Conservation (phyloP, 2,888 invertebrate genomes). For the Zele albiditarsus region DNA sequence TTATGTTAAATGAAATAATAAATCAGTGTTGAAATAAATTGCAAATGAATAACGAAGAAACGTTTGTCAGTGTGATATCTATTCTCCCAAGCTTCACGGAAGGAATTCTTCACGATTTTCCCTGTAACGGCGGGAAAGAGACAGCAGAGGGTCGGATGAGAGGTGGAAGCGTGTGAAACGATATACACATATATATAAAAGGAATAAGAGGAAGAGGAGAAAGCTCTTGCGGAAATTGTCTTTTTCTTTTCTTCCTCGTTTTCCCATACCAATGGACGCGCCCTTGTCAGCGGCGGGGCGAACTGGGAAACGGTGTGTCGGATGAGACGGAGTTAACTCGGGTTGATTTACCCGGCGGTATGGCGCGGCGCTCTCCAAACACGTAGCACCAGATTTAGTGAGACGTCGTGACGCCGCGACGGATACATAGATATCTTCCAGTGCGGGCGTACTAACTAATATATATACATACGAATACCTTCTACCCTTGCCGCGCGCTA, state of each 20-base stretch:
- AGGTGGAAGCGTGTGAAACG: neutral
- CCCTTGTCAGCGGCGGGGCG: constrained; percentile 60
- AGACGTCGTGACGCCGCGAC: constrained; percentile 70
- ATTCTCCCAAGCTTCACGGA: constrained; percentile 7
- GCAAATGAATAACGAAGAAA: constrained; percentile 15
- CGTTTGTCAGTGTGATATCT: constrained; percentile 28
- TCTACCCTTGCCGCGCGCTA: constrained; percentile 55
- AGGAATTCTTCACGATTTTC: constrained; percentile 29
- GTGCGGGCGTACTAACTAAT: constrained; percentile 55
- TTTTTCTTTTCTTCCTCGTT: constrained; percentile 28
- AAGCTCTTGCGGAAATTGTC: constrained; percentile 35
- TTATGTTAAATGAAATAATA: constrained; percentile 11
- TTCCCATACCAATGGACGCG: constrained; percentile 13
- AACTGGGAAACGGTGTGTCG: constrained; percentile 67
- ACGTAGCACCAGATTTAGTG: constrained; percentile 71
- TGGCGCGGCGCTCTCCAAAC: constrained; percentile 60
- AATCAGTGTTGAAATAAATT: constrained; percentile 6
- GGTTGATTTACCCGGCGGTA: constrained; percentile 67
- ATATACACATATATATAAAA: neutral
- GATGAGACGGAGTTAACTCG: constrained; percentile 69
- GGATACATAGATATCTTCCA: constrained; percentile 71
- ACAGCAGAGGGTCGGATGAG: neutral
- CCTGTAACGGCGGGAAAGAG: neutral
- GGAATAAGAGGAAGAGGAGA: constrained; percentile 5
- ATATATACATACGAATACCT: constrained; percentile 43